Evolutionary conservation across 2,888 invertebrate species (phyloP).

Genomic region (Drosophila conformis): DNA sequence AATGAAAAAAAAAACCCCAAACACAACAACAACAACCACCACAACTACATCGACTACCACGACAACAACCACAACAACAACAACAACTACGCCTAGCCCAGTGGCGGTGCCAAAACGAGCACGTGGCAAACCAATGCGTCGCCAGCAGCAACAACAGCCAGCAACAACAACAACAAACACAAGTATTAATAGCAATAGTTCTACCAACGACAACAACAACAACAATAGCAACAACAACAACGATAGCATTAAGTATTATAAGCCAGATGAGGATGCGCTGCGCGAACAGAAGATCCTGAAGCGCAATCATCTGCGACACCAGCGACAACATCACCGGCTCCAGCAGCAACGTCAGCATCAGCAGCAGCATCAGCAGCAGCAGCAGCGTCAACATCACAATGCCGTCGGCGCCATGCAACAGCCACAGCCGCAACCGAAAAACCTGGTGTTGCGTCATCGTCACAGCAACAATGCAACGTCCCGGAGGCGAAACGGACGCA

Average conservation of each 20-base stretch:
- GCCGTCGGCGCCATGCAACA: constrained; percentile 53
- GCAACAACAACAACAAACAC: constrained; percentile 46
- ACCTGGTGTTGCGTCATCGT: constrained; percentile 79
- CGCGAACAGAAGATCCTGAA: constrained; percentile 56
- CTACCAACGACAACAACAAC: constrained; percentile 36
- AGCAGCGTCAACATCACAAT: constrained; percentile 42
- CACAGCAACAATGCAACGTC: constrained; percentile 75
- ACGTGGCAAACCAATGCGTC: constrained; percentile 51
- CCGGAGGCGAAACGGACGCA: constrained; percentile 49
- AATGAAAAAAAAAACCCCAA: constrained; percentile 2
- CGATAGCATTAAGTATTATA: constrained; percentile 58
- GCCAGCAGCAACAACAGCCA: constrained; percentile 47
- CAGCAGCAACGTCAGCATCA: constrained; percentile 31
- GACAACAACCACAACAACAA: constrained; percentile 45
- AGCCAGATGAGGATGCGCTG: constrained; percentile 50
- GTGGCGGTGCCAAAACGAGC: constrained; percentile 46
- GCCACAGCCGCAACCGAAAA: constrained; percentile 79
- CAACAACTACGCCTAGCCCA: constrained; percentile 52
- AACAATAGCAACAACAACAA: constrained; percentile 18
- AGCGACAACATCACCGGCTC: constrained; percentile 53
- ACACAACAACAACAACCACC: constrained; percentile 19
- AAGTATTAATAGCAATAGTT: constrained; percentile 77
- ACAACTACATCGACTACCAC: constrained; percentile 36
- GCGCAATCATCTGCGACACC: constrained; percentile 41
- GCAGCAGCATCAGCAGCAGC: constrained; percentile 49